These are phyloP conservation scores for Sycophaga agraensis DNA, from an alignment of 1,140 invertebrate species.

Conservation along the genomic window DNA sequence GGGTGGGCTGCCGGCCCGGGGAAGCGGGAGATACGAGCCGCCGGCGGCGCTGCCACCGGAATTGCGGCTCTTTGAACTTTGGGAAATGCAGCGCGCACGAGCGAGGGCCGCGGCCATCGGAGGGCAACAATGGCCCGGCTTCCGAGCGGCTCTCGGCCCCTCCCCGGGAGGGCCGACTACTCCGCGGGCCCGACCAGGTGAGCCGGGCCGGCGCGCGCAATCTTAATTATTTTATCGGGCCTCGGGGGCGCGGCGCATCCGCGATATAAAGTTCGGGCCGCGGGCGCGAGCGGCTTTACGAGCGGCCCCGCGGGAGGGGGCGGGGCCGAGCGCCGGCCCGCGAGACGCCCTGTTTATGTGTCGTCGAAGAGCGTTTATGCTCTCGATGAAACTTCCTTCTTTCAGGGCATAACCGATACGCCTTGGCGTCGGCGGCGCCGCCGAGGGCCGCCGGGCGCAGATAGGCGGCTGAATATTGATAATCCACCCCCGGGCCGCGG, in stretches of 20 bases:
- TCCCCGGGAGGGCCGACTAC: too few species aligned
- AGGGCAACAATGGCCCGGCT: too few species aligned
- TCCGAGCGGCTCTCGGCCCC: too few species aligned
- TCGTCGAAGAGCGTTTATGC: conserved; percentile 23
- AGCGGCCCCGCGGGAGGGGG: background rate
- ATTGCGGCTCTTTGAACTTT: conserved; percentile 16
- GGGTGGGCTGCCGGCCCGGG: background rate
- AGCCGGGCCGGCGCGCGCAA: too few species aligned
- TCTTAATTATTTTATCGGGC: too few species aligned
- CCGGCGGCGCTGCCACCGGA: background rate
- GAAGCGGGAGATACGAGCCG: background rate
- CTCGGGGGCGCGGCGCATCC: too few species aligned
- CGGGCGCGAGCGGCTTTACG: too few species aligned
- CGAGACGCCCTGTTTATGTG: conserved; percentile 16
- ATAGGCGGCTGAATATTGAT: conserved; percentile 30
- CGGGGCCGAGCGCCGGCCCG: background rate
- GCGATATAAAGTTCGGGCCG: too few species aligned
- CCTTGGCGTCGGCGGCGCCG: too few species aligned
- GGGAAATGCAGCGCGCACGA: background rate
- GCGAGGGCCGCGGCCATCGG: too few species aligned
- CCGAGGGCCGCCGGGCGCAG: conserved; percentile 5
- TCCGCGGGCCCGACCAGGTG: too few species aligned
- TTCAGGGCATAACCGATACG: conserved; percentile 24
- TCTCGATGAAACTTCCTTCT: conserved; percentile 30
- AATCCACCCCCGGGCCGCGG: conserved; percentile 8